Base-by-base conservation (phyloP, 2,797 vertebrate species). In the Alectoris magna region DNA sequence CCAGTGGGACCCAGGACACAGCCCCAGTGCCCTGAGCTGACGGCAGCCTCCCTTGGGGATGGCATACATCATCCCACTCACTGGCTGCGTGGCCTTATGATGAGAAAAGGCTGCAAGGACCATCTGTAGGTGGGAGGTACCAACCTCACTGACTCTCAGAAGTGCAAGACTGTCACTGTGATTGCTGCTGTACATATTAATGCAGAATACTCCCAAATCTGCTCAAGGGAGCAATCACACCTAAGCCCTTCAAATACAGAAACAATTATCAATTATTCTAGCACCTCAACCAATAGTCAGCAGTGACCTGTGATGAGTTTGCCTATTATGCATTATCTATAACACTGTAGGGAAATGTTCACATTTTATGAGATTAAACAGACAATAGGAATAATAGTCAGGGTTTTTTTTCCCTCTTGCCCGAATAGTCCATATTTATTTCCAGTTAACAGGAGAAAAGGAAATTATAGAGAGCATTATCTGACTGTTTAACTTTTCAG, bases 321-420 rank as follows among this genome's bases (percentile, higher is more conserved):
- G 55, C 59, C 49, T 69, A 19, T 49, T 67, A 72, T 10, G 36
- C 66, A 58, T 78, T 91, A 84, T 83, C 72, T 51, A 55, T 24
- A 87, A 74, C 75, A 49, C 0, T 83, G 72, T 31, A 75, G 55
- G 31, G 63, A 90, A 93, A 88, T 5, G 34, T 38, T 93, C 55
- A 62, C 6, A n/a, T 92, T 96, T 90, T 86, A 56, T 88, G 87
- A 97, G 94, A 95, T 93, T 95, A 96, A 91, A 92, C 71, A 87
- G 79, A 92, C 74, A 96, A 95, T 1, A 91, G 62, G 80, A 93
- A 66, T 73, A 64, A 72, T 59, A 90, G 80, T 77, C 36, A 48
- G 22, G 60, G 49, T 88, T 79, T 93, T 53, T 29, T 71, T 73
- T 17, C 66, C 51, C 58, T 93, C 68, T 69, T 53, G 56, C 26